phyloP scores from a whole-genome alignment of 53 echinoderm and acorn worm genomes.

The Zoroaster sp. region DNA sequence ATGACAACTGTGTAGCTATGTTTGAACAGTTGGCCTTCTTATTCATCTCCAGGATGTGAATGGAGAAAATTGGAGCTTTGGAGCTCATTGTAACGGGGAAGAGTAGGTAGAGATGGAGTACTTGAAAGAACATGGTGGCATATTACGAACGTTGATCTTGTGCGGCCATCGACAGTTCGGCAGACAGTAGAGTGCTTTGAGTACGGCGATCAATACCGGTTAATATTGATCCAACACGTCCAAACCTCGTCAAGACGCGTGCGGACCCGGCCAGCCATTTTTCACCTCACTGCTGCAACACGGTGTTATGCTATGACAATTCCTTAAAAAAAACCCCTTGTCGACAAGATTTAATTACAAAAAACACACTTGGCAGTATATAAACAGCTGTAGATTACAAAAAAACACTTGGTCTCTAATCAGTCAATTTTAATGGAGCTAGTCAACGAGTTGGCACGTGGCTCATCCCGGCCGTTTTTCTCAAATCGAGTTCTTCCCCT shows the following conservation, averaged over 20 bases:
- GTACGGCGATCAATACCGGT: constrained; percentile 20
- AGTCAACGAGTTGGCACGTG: constrained; percentile 11
- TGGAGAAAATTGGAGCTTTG: neutral
- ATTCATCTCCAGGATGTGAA: constrained; percentile 17
- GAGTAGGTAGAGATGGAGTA: constrained; percentile 13
- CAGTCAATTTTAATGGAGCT: constrained; percentile 70
- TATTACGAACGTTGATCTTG: neutral
- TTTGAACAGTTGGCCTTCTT: constrained; percentile 36
- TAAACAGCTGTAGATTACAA: constrained; percentile 71
- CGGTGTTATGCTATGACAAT: constrained; percentile 36
- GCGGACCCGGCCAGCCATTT: neutral
- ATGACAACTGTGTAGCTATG: constrained; percentile 32
- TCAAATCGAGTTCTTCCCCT: constrained; percentile 1
- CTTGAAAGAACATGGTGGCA: constrained; percentile 20
- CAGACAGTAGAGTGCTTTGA: constrained; percentile 43
- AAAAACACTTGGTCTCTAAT: constrained; percentile 61
- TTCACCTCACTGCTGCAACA: neutral
- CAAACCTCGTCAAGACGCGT: constrained; percentile 6
- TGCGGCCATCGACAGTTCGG: neutral
- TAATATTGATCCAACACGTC: constrained; percentile 30
- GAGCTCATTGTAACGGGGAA: constrained; percentile 13
- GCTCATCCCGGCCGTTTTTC: neutral
- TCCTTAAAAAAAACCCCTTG: constrained; percentile 46
- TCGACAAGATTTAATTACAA: constrained; percentile 67
- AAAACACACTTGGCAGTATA: constrained; percentile 63